Evolutionary conservation across 2,797 vertebrate species (phyloP).

Genomic region (Galago senegalensis): DNA sequence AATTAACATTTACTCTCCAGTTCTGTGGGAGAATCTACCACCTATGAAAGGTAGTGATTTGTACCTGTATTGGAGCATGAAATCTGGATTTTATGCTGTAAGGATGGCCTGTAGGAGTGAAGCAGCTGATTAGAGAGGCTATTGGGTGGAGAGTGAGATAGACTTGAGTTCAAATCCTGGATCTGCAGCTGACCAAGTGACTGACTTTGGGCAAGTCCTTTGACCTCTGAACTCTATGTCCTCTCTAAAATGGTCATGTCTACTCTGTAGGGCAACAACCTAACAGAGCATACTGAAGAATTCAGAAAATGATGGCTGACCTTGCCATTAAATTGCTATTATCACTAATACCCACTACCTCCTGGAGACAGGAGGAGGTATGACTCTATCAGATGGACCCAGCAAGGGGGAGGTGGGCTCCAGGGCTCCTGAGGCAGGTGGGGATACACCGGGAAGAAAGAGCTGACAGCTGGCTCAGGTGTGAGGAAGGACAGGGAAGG

Average conservation of each 20-base stretch:
- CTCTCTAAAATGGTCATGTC: not conserved
- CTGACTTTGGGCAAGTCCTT: not conserved
- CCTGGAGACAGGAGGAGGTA: not conserved
- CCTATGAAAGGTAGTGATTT: not conserved
- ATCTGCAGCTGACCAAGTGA: not conserved
- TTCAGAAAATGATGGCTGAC: not conserved
- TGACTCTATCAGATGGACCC: not conserved
- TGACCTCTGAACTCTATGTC: not conserved
- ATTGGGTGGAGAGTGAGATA: not conserved
- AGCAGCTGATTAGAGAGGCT: not conserved
- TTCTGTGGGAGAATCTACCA: not conserved
- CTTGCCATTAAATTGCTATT: not conserved
- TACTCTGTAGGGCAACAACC: not conserved
- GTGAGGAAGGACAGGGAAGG: not conserved
- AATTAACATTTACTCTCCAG: not conserved
- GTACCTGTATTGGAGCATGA: not conserved
- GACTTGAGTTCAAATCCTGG: slow-evolving; percentile 10
- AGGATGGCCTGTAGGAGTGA: not conserved
- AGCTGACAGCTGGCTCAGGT: not conserved
- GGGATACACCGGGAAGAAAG: not conserved
- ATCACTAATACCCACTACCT: not conserved
- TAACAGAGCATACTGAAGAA: not conserved
- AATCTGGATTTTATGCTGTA: not conserved
- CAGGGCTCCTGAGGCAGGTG: not conserved
- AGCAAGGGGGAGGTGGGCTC: not conserved